phyloP scores from a whole-genome alignment of 2,797 vertebrate species.

The Bucorvus abyssinicus region DNA sequence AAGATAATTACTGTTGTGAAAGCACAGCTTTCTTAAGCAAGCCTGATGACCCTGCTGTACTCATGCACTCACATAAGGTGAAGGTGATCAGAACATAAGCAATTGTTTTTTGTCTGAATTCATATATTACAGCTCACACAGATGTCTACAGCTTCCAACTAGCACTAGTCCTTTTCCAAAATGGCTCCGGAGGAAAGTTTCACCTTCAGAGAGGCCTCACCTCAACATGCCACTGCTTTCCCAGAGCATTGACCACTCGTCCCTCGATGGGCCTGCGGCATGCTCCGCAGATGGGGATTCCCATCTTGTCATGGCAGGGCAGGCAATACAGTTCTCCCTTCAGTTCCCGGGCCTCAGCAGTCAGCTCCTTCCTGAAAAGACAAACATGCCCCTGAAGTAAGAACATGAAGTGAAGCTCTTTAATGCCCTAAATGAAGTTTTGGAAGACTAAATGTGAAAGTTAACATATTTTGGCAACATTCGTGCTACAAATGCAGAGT shows the following conservation, averaged over 20 bases:
- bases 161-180: not conserved
- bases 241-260: conserved; percentile 77
- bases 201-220: conserved; percentile 44
- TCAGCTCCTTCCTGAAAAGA: conserved; percentile 78
- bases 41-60: not conserved
- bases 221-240: conserved; percentile 82
- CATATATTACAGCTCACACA: not conserved
- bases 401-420: not conserved
- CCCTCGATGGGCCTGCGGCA: conserved; percentile 79
- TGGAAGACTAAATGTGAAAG: not conserved
- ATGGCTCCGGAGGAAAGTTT: not conserved
- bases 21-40: not conserved
- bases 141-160: not conserved
- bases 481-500: not conserved
- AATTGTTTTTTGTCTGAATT: not conserved
- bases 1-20: not conserved
- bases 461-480: not conserved
- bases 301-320: conserved; percentile 81
- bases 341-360: conserved; percentile 76
- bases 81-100: not conserved
- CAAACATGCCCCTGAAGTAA: not conserved
- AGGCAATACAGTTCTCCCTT: conserved; percentile 79
- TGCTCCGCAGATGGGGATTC: conserved; percentile 79
- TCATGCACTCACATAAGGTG: not conserved
- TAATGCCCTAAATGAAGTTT: not conserved